Percentiles rank a stretch among this genome's conserved stretches.
phyloP scores from a whole-genome alignment of 2,113 vertebrate species.

The Zingel zingel region DNA sequence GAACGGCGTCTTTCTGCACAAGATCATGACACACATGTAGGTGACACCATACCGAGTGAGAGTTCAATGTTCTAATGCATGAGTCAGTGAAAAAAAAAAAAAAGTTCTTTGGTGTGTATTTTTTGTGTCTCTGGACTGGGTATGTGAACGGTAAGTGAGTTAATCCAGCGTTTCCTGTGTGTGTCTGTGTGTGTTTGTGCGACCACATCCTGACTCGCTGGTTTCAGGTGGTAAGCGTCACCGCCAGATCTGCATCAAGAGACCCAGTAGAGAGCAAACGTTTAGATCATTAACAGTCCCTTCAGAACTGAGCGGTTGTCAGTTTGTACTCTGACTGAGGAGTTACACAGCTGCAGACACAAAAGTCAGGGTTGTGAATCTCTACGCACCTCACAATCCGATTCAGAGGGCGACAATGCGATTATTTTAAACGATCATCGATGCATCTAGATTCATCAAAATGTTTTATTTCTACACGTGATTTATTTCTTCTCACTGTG shows the following conservation, averaged over 20 bases:
- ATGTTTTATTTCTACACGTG: too few relatives aligned
- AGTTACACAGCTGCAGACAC: not conserved
- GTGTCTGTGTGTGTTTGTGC: conserved; percentile 1
- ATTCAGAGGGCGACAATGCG: too few relatives aligned
- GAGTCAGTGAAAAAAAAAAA: conserved; percentile 7
- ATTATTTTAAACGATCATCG: too few relatives aligned
- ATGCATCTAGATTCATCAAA: too few relatives aligned
- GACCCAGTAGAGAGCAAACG: not conserved
- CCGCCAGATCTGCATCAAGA: conserved; percentile 51
- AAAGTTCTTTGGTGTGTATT: not conserved
- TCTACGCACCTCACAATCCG: too few relatives aligned
- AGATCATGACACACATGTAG: conserved; percentile 82
- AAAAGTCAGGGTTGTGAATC: too few relatives aligned
- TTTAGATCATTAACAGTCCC: not conserved
- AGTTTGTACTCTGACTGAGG: not conserved
- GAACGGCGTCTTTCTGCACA: conserved; percentile 80
- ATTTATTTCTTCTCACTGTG: too few relatives aligned
- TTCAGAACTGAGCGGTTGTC: not conserved
- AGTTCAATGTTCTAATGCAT: not conserved
- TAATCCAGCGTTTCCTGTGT: conserved; percentile 56
- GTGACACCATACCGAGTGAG: conserved; percentile 2
- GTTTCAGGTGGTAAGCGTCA: conserved; percentile 64
- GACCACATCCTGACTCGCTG: conserved; percentile 77
- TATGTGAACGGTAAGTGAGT: conserved; percentile 8
- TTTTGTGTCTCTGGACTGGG: not conserved